Base-by-base conservation (phyloP, 2,888 invertebrate genomes). In the Trachelus tabidus region DNA sequence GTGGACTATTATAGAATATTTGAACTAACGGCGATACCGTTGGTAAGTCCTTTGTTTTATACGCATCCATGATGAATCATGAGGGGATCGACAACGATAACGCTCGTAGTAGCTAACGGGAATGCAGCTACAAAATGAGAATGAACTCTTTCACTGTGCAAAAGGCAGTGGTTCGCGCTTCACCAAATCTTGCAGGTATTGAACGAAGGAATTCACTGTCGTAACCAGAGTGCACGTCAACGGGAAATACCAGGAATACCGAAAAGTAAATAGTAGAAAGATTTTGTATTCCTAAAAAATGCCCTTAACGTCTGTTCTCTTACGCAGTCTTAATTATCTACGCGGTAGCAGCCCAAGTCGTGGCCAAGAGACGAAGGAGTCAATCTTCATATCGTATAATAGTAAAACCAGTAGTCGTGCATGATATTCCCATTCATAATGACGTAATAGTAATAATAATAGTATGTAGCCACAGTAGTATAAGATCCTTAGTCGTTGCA, bases 361-460 rank as follows among this genome's bases (percentile, higher is more conserved):
- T 56, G 15, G 23, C 56, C 56, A 56, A 56, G 23, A 23, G 23
- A 23, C 23, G 15, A 71, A 12, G 31, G 31, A 71, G 34, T 34
- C 12, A 31, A 71, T 33, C 71, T 15, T 71, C 33, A 15, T 69
- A 30, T 30, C 30, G 69, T 30, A 30, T 33, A 69, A 69, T 69
- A 30, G 12, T 69, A 33, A 31, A 23, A 69, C 69, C 69, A 33
- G 71, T 15, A 71, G 71, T 71, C 31, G 71, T 31, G 71, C 33
- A 71, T 15, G 71, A 71, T 33, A 71, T 71, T 71, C 71, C 33
- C 71, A 71, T 9, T 71, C 71, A 71, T 9, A 71, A 71, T 71
- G 71, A 71, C 31, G 9, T 34, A 12, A 31, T 31, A 71, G 56
- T 56, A 56, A 56, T 56, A 56, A 56, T 56, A 23, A 56, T 56